Evolutionary conservation across 2,797 vertebrate genomes (phyloP), one percentile per base, ranked within the genome.

Genomic region (Halcyon smyrnensis): DNA sequence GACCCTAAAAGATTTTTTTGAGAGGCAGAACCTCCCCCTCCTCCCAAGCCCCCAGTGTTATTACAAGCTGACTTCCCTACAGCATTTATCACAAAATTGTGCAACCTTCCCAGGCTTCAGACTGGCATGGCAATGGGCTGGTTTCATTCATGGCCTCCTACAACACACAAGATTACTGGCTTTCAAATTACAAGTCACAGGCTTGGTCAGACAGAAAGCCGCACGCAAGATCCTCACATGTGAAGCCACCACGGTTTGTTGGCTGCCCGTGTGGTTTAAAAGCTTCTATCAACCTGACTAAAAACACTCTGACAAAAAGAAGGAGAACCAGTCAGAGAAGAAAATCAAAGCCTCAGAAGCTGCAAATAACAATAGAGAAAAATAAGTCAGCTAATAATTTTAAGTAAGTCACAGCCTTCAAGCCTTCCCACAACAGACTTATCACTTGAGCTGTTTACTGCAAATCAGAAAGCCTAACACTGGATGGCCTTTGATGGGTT

Each of bases 301-400:
- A 91, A 95, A 97, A 69, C 83, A 51, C 57, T 13, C 63, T 68
- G 71, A 67, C 78, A 83, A 85, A 93, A 89, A 94, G 96, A 43
- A 73, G 94, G 48, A 95, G 93, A 96, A 96, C 95, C 88, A 90
- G 95, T 95, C 30, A 81, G 93, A 94, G 95, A 85, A 92, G 95
- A 94, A 97, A 96, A 95, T 93, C 90, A 97, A 96, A 96, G 95
- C 86, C 75, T 94, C 81, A 96, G 96, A 97, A 94, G 92, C 78
- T 96, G 86, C 80, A 95, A 94, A 50, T 92, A 96, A 94, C 92
- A 95, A 87, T 90, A 93, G 51, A 94, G 74, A 88, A 86, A 90
- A 97, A 65, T 90, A 88, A 97, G 88, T 69, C 86, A 95, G 91
- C 71, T 95, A 96, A 95, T 95, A 92, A 91, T 96, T 95, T 39